phyloP scores from a whole-genome alignment of 2,797 vertebrate species.

The Spinus pinus region DNA sequence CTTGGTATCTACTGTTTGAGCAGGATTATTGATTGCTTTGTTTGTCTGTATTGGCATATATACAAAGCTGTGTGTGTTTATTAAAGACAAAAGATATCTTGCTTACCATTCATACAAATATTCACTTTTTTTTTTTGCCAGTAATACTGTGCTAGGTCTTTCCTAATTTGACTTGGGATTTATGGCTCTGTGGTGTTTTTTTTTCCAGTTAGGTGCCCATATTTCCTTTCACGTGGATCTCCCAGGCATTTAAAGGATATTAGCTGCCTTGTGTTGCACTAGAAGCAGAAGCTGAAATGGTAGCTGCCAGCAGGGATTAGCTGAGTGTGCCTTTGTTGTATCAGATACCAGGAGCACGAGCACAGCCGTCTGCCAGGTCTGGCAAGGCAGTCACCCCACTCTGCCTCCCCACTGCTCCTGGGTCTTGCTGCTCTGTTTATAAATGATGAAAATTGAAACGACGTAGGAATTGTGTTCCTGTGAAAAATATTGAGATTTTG shows the following conservation, averaged over 20 bases:
- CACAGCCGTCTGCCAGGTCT: not conserved
- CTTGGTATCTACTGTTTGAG: not conserved
- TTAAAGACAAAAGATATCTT: not conserved
- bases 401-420: not conserved
- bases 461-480: not conserved
- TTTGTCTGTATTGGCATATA: not conserved
- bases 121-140: not conserved
- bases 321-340: not conserved
- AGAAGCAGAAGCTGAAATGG: not conserved
- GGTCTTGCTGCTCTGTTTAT: not conserved
- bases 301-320: conserved; percentile 25
- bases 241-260: not conserved
- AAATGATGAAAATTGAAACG: not conserved
- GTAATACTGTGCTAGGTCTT: not conserved
- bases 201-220: conserved; percentile 22
- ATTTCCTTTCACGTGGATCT: conserved; percentile 39
- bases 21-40: not conserved
- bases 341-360: not conserved
- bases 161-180: conserved; percentile 32
- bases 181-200: not conserved
- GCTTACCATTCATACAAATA: not conserved
- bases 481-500: not conserved
- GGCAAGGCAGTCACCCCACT: not conserved
- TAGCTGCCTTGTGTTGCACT: not conserved
- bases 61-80: not conserved